A percentile compares a stretch with the other conserved stretches of the same genome.
phyloP scores from a whole-genome alignment of 2,113 vertebrate genomes.

The Laterallus jamaicensis region DNA sequence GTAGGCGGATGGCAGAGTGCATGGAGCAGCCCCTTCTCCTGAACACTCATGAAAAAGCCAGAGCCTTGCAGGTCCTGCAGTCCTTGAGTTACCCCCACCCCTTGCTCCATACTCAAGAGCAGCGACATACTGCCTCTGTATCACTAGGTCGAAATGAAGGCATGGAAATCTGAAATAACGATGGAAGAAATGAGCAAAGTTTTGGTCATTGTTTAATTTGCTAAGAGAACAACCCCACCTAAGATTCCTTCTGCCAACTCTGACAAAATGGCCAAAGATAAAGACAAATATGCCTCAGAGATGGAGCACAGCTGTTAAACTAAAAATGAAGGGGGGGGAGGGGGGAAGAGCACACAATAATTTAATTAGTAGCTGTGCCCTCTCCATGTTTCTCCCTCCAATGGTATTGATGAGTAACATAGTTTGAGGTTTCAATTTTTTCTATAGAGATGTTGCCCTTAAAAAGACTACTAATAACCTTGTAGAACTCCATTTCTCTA shows the following conservation, averaged over 20 bases:
- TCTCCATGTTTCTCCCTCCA: background rate
- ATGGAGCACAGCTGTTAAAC: constrained; percentile 65
- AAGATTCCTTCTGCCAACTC: constrained; percentile 70
- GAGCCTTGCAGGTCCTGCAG: background rate
- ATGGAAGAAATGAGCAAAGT: constrained; percentile 76
- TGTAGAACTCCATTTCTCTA: background rate
- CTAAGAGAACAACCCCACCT: constrained; percentile 75
- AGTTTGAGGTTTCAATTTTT: constrained; percentile 20
- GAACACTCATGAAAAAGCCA: background rate
- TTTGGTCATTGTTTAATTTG: constrained; percentile 77
- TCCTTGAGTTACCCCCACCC: background rate
- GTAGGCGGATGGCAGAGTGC: background rate
- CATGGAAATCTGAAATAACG: constrained; percentile 70
- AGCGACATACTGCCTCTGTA: background rate
- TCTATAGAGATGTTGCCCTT: constrained; percentile 9
- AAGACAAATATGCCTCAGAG: constrained; percentile 65
- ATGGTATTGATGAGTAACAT: background rate
- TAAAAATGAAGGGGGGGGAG: background rate
- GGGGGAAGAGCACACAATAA: background rate
- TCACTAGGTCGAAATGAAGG: constrained; percentile 50
- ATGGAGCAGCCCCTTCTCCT: background rate
- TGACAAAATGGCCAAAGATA: constrained; percentile 70
- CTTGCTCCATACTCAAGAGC: background rate
- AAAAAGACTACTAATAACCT: constrained; percentile 14
- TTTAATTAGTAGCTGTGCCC: constrained; percentile 41